phyloP scores from a whole-genome alignment of 2,888 invertebrate species.

The Netelia melanura region DNA sequence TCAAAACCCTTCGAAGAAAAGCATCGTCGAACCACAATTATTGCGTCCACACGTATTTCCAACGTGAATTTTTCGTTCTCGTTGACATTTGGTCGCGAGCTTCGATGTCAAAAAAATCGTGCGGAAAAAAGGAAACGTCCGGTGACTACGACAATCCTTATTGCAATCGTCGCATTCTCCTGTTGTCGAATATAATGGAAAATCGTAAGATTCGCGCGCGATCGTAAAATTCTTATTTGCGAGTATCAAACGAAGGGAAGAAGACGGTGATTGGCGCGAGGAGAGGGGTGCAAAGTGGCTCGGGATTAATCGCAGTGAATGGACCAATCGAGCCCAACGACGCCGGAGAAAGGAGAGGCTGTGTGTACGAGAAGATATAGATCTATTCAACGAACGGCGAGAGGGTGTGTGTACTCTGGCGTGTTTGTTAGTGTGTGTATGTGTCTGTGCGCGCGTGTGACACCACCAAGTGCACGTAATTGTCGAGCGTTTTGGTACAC shows the following conservation, averaged over 20 bases:
- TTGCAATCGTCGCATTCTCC: no score
- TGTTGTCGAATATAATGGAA: background rate
- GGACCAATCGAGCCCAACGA: constrained; percentile 62
- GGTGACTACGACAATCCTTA: no score
- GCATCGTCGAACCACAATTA: no score
- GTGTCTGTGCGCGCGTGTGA: constrained; percentile 43
- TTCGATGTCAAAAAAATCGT: no score
- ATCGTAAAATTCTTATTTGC: constrained; percentile 18
- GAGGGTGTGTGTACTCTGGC: background rate
- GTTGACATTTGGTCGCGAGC: no score
- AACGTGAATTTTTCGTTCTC: no score
- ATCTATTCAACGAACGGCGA: background rate
- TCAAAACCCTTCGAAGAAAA: background rate
- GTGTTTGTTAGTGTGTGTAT: background rate
- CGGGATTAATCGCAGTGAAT: constrained; percentile 64
- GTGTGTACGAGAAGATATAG: background rate
- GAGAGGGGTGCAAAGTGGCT: constrained; percentile 62
- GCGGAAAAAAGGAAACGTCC: no score
- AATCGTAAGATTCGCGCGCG: constrained; percentile 3
- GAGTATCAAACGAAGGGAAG: constrained; percentile 28
- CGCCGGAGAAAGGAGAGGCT: constrained; percentile 62
- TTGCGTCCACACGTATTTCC: no score
- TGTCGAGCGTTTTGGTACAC: constrained; percentile 62
- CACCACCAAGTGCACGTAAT: constrained; percentile 65
- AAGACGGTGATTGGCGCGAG: constrained; percentile 17